Base-by-base conservation (phyloP, 2,113 vertebrate genomes). In the Clupea harengus region DNA sequence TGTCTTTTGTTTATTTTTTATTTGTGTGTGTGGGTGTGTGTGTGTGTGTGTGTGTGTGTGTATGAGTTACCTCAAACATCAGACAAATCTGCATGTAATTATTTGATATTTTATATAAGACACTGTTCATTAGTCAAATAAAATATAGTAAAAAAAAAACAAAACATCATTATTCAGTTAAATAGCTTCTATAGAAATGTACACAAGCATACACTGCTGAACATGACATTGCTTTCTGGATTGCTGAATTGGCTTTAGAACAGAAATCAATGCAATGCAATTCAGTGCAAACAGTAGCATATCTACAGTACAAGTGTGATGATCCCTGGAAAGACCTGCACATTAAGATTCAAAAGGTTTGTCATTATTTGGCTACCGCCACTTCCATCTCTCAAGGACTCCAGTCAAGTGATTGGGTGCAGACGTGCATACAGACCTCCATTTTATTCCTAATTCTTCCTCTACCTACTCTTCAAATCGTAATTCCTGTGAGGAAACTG, bases 321-420 rank as follows among this genome's bases (percentile, higher is more conserved):
- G 72, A 83, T 84, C 81, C 83, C 87, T 82, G 39, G 54, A 84
- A 86, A 87, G 83, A 86, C 81, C 86, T 78, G 32, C 72, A 11
- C 85, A 86, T 87, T 89, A 90, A 81, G 44, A 72, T 85, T 60
- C 47, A 83, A 87, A 86, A 87, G 86, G 85, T 85, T 75, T 87
- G 88, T 90, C 81, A 93, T 94, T 94, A 93, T 93, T 93, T 88
- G 90, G 87, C 91, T 89, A 88, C 91, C 91, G 90, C 90, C 89
- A 85, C 92, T 91, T 50, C 89, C 88, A 86, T 46, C 92, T 89
- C 90, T 93, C 92, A 89, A 95, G 95, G 92, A 93, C 85, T 64
- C 83, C 20, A 86, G 89, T 95, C 89, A 95, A 95, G 95, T 95
- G 94, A 95, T 95, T 95, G 93, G 93, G 88, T 88, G 89, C 90